Evolutionary conservation across 2,888 invertebrate species (phyloP).

Genomic region (Gortyna flavago): DNA sequence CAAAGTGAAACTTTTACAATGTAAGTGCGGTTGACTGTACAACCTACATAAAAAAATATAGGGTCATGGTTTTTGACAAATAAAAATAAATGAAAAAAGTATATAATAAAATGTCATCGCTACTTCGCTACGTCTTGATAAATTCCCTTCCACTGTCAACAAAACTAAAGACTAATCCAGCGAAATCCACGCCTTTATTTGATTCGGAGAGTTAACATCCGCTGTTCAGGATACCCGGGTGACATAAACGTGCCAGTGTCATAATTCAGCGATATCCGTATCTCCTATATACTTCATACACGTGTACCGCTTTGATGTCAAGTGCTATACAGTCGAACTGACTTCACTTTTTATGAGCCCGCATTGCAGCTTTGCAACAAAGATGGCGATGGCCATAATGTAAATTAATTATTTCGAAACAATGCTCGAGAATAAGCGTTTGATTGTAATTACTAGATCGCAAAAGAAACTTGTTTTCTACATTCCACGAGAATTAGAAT

Average conservation of each 20-base stretch:
- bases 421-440: not conserved
- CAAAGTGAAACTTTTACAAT: not conserved
- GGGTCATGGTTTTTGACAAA: not conserved
- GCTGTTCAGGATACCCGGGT: conserved; percentile 15
- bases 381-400: conserved; percentile 19
- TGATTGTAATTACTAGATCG: not conserved
- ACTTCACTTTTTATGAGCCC: conserved; percentile 27
- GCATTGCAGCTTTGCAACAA: conserved; percentile 7
- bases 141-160: not conserved
- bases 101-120: too few relatives aligned
- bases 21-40: not conserved
- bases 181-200: not conserved
- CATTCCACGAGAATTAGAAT: not conserved
- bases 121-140: not conserved
- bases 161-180: not conserved
- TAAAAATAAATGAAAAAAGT: too few relatives aligned
- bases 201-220: conserved; percentile 1
- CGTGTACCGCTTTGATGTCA: conserved; percentile 14
- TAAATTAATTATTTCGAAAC: conserved; percentile 13
- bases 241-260: conserved; percentile 21
- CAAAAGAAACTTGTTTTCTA: not conserved
- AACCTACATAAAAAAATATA: not conserved
- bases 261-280: conserved; percentile 27
- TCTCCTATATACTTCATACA: conserved; percentile 3
- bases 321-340: conserved; percentile 17